These are phyloP conservation scores for Actinemys pallida DNA, from an alignment of 2,113 vertebrate genomes.

Conservation along the genomic window DNA sequence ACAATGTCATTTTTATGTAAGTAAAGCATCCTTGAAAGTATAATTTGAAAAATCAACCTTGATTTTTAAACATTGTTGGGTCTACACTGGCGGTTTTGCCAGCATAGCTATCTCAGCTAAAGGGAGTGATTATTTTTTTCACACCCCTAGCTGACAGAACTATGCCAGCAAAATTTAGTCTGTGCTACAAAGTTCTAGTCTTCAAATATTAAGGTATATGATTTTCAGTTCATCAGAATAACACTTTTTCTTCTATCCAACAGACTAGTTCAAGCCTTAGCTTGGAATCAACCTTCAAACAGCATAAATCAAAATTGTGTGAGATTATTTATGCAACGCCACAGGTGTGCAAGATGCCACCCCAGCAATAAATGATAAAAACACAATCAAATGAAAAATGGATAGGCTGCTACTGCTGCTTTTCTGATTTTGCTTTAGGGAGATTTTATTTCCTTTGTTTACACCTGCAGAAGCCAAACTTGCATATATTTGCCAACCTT, in stretches of 20 bases:
- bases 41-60: background rate
- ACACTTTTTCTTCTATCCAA: background rate
- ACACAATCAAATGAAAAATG: constrained; percentile 58
- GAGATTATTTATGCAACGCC: background rate
- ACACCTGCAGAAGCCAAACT: background rate
- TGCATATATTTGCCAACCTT: background rate
- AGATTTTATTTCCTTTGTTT: constrained; percentile 17
- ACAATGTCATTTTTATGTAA: background rate
- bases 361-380: constrained; percentile 18
- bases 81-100: background rate
- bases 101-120: background rate
- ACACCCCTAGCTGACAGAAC: too few relatives aligned
- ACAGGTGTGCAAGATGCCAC: background rate
- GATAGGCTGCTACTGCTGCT: background rate
- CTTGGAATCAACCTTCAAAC: constrained; percentile 6
- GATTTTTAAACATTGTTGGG: background rate
- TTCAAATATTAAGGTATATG: background rate
- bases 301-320: constrained; percentile 7
- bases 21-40: background rate
- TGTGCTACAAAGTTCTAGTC: background rate
- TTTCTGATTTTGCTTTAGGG: background rate
- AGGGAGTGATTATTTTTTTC: background rate
- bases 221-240: background rate
- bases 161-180: background rate
- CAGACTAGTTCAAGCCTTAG: background rate